A percentile compares a stretch with the other conserved stretches of the same genome.
These are phyloP conservation scores for Caenorhabditis japonica DNA, from an alignment of 2,888 invertebrate genomes.

Conservation along the genomic window DNA sequence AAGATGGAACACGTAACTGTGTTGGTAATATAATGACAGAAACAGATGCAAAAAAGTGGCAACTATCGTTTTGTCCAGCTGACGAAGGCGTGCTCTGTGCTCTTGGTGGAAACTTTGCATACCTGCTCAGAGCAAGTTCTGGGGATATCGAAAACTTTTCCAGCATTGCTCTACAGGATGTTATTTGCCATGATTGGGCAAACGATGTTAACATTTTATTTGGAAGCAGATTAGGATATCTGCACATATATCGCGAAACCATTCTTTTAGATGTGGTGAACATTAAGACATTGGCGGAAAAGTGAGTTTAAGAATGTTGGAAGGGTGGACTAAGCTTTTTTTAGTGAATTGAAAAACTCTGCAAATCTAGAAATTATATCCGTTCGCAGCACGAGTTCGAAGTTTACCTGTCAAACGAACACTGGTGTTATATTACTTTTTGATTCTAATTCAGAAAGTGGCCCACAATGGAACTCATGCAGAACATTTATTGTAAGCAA, in stretches of 20 bases:
- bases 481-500: slow-evolving; percentile 36
- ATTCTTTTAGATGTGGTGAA: slow-evolving; percentile 67
- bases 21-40: slow-evolving; percentile 47
- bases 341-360: slow-evolving; percentile 26
- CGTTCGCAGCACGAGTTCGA: slow-evolving; percentile 34
- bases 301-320: slow-evolving; percentile 33
- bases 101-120: slow-evolving; percentile 57
- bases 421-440: slow-evolving; percentile 43
- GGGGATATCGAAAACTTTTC: slow-evolving; percentile 68
- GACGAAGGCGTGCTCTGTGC: slow-evolving; percentile 70
- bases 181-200: slow-evolving; percentile 70
- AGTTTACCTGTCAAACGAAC: slow-evolving; percentile 42
- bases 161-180: slow-evolving; percentile 58
- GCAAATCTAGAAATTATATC: slow-evolving; percentile 29
- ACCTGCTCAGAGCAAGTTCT: slow-evolving; percentile 59
- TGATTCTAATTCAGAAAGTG: slow-evolving; percentile 29
- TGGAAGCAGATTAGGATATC: slow-evolving; percentile 60
- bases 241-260: slow-evolving; percentile 71
- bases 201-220: slow-evolving; percentile 73
- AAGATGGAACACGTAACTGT: slow-evolving; percentile 49
- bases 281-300: slow-evolving; percentile 53
- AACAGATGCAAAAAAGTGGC: slow-evolving; percentile 43
- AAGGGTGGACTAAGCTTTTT: neutral
- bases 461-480: slow-evolving; percentile 32
- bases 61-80: slow-evolving; percentile 70